Percentiles rank a stretch among this genome's conserved stretches.
phyloP scores from a whole-genome alignment of 2,888 invertebrate genomes.

The Trachelus tabidus region DNA sequence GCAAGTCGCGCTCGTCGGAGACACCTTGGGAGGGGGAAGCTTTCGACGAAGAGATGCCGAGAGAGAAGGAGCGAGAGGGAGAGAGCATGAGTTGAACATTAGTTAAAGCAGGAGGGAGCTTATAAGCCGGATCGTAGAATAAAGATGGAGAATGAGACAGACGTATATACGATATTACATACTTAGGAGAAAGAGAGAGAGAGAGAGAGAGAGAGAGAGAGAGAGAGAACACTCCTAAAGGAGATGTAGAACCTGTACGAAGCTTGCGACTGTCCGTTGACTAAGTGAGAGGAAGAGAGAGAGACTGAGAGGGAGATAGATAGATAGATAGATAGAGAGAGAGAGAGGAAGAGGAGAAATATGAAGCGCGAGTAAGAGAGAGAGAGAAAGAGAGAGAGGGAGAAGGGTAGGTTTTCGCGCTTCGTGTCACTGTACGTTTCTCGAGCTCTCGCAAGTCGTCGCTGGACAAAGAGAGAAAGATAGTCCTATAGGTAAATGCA shows the following conservation, averaged over 20 bases:
- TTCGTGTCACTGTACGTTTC: neutral
- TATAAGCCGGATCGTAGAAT: constrained; percentile 8
- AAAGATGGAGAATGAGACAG: constrained; percentile 14
- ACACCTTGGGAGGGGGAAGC: constrained; percentile 16
- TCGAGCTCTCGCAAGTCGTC: neutral
- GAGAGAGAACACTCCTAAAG: constrained; percentile 22
- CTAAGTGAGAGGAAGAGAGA: constrained; percentile 25
- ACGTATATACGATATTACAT: neutral
- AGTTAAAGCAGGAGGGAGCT: constrained; percentile 11
- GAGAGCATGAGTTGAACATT: constrained; percentile 35
- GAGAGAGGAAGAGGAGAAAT: neutral
- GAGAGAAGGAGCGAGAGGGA: constrained; percentile 27
- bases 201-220: constrained; percentile 21
- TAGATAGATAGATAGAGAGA: constrained; percentile 11
- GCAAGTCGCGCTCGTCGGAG: constrained; percentile 33
- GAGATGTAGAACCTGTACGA: constrained; percentile 34
- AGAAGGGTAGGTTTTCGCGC: neutral
- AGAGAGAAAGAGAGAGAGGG: constrained; percentile 5
- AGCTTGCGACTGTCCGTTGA: constrained; percentile 35
- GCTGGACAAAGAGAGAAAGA: constrained; percentile 9
- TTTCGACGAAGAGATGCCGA: constrained; percentile 1
- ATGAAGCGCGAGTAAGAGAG: neutral
- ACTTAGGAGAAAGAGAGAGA: neutral
- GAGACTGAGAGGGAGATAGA: constrained; percentile 19
- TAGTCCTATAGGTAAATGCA: constrained; percentile 14